A percentile compares a stretch with the other conserved stretches of the same genome.
Evolutionary conservation across 2,797 vertebrate genomes (phyloP).

Genomic region (Toxotes lorentzi): DNA sequence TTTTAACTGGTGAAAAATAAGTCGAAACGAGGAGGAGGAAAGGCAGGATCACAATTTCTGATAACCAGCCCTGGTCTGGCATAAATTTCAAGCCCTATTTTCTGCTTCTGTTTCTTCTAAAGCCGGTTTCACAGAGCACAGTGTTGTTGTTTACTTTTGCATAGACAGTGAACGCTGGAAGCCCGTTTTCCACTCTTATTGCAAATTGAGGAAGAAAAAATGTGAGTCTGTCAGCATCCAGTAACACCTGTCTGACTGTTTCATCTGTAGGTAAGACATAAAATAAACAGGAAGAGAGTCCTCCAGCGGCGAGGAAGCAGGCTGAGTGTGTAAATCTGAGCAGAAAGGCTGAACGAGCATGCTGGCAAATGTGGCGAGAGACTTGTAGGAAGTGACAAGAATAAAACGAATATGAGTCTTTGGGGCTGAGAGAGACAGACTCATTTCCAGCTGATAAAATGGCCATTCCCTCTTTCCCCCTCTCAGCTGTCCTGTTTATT

Average conservation of each 20-base stretch:
- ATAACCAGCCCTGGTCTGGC: background rate
- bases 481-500: constrained; percentile 59
- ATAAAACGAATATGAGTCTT: constrained; percentile 59
- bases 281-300: constrained; percentile 24
- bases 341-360: constrained; percentile 15
- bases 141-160: background rate
- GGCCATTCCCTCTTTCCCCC: constrained; percentile 30
- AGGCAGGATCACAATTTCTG: background rate
- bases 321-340: constrained; percentile 40
- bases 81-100: background rate
- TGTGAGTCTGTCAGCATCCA: background rate
- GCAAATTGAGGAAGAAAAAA: background rate
- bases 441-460: constrained; percentile 68
- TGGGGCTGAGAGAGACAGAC: constrained; percentile 45
- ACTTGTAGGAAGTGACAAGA: constrained; percentile 38
- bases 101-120: background rate
- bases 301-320: background rate
- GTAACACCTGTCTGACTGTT: constrained; percentile 2
- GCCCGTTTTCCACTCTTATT: background rate
- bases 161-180: background rate
- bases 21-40: background rate
- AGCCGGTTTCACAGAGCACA: too few relatives aligned
- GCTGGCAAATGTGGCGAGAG: constrained; percentile 9
- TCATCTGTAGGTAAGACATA: constrained; percentile 4
- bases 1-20: background rate